Conservation (phyloP, 2,113 vertebrate genomes). For the Micromys minutus region DNA sequence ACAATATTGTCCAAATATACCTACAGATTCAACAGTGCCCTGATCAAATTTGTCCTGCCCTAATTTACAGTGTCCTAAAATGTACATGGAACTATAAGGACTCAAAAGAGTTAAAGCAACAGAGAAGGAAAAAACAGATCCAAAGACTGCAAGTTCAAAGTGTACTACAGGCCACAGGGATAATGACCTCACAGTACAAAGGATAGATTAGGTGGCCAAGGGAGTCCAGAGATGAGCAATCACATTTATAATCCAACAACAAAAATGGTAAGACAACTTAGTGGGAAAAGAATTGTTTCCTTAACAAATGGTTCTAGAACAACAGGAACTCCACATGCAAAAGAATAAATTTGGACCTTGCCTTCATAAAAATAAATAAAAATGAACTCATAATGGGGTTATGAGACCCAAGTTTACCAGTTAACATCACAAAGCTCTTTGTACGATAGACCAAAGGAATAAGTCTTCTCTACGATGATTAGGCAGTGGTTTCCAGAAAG, state of each 20-base stretch:
- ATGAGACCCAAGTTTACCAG: not conserved
- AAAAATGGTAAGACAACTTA: not conserved
- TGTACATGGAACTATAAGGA: conserved; percentile 9
- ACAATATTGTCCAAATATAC: not conserved
- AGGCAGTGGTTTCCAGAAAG: not conserved
- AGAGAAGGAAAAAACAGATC: not conserved
- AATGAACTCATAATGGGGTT: not conserved
- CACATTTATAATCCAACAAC: not conserved
- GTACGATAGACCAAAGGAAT: not conserved
- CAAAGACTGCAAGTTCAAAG: not conserved
- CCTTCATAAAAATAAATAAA: not conserved
- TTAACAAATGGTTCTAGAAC: not conserved
- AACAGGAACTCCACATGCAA: not conserved
- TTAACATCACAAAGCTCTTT: not conserved
- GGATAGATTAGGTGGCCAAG: not conserved
- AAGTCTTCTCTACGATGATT: not conserved
- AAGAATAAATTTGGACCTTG: not conserved
- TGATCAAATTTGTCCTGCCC: not conserved
- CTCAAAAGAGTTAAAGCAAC: not conserved
- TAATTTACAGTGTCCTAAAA: conserved; percentile 31
- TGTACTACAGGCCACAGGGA: not conserved
- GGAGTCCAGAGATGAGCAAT: not conserved
- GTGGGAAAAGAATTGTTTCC: not conserved
- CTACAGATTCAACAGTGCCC: not conserved
- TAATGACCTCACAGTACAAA: not conserved